Conservation (phyloP, 2,888 invertebrate species). For the Nysson spinosus region DNA sequence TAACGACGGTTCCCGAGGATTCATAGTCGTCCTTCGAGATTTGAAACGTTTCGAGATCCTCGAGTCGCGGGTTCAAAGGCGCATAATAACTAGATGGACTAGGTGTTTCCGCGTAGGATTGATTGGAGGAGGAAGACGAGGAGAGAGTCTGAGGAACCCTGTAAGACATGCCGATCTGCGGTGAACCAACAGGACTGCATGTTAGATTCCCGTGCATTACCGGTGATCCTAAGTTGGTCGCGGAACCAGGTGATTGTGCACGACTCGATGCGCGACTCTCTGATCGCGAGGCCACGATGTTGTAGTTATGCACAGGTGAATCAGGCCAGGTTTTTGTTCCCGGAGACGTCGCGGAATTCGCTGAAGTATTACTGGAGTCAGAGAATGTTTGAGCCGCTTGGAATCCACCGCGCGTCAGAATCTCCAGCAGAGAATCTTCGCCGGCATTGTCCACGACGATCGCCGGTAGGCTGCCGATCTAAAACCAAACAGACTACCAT, state of each 20-base stretch:
- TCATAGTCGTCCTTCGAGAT: conserved; percentile 43
- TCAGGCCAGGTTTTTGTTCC: conserved; percentile 57
- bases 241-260: conserved; percentile 58
- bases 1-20: conserved; percentile 52
- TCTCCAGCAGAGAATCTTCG: conserved; percentile 57
- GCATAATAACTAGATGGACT: conserved; percentile 65
- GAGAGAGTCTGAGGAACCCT: conserved; percentile 50
- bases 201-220: conserved; percentile 34
- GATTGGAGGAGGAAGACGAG: conserved; percentile 64
- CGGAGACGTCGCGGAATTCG: conserved; percentile 47
- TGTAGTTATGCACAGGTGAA: conserved; percentile 56
- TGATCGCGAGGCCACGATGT: conserved; percentile 48
- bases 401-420: conserved; percentile 50
- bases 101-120: conserved; percentile 62
- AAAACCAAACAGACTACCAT: neutral
- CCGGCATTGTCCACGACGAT: conserved; percentile 47
- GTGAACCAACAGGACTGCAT: conserved; percentile 57
- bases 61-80: conserved; percentile 48
- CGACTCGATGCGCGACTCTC: conserved; percentile 61
- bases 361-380: conserved; percentile 46
- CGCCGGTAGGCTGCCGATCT: conserved; percentile 36
- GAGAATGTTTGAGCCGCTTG: conserved; percentile 54
- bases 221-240: conserved; percentile 42
- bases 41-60: conserved; percentile 51
- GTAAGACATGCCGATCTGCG: conserved; percentile 55